A percentile compares a stretch with the other conserved stretches of the same genome.
phyloP scores from a whole-genome alignment of 2,888 invertebrate genomes.

The Lasioglossum villosulum region DNA sequence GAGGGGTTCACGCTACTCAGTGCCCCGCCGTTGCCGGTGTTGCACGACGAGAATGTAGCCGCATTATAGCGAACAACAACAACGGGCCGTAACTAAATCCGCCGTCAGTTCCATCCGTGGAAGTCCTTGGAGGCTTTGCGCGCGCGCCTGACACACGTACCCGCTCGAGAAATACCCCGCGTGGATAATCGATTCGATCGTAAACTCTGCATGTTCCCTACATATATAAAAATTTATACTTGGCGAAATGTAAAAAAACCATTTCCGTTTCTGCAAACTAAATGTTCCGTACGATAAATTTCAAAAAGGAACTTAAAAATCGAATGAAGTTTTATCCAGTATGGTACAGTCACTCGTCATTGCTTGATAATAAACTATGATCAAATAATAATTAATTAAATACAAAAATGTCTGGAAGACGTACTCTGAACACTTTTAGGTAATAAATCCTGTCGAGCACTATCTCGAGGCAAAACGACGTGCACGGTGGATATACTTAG shows the following conservation, averaged over 20 bases:
- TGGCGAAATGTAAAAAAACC: too few species aligned
- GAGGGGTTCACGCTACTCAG: conserved; percentile 51
- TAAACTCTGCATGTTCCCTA: conserved; percentile 66
- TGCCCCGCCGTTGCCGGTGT: conserved; percentile 24
- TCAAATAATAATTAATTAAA: too few species aligned
- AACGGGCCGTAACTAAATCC: conserved; percentile 69
- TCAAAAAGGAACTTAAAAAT: too few species aligned
- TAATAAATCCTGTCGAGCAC: too few species aligned
- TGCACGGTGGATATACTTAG: not conserved
- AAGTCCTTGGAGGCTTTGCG: conserved; percentile 72
- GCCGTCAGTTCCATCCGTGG: conserved; percentile 70
- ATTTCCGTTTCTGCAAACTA: too few species aligned
- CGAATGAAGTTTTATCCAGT: too few species aligned
- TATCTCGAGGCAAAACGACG: not conserved
- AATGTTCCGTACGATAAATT: too few species aligned
- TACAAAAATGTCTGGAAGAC: too few species aligned
- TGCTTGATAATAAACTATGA: too few species aligned
- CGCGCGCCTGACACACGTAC: conserved; percentile 74
- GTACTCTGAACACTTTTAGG: too few species aligned
- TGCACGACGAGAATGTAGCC: conserved; percentile 50
- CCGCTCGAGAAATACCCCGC: conserved; percentile 68
- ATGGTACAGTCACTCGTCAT: too few species aligned
- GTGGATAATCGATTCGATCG: conserved; percentile 79
- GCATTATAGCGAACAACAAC: conserved; percentile 58
- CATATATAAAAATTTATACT: too few species aligned